Evolutionary conservation across 2,888 invertebrate species (phyloP), one percentile per base, ranked within the genome.

Genomic region (Eupeodes latifasciatus): DNA sequence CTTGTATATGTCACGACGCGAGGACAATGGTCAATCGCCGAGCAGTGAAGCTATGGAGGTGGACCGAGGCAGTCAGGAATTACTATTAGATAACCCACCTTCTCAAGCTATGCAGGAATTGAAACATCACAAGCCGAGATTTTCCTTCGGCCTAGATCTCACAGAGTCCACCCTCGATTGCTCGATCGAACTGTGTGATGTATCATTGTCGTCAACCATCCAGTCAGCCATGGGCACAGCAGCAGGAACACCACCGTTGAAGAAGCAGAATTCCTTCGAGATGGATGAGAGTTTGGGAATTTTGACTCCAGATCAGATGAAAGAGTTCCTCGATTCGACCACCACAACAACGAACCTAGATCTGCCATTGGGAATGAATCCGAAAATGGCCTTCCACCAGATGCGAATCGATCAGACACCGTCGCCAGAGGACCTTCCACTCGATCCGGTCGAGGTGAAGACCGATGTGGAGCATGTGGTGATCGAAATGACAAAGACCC

Each of bases 261-360:
- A 92, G 91, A 97, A 97, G 92, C 96, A 97, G 92, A 96, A 97
- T 92, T 98, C 97, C 2, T 95, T 97, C 90, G 97, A 96, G 90
- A 94, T 95, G 91, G 96, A 97, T 91, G 97, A 98, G 92, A 97
- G 97, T 91, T 94, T 98, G 90, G 98, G 98, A 6, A 98, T 98
- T 91, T 94, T 98, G 88, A 97, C 98, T 11, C 97, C 98, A 0
- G 97, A 97, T 94, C 97, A 98, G 93, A 97, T 98, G 97, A 96
- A 97, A 90, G 96, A 96, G 90, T 95, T 96, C 90, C 93, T 96
- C 90, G 95, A 95, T 81, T 95, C 95, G 49, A 94, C 95, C 81
- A 94, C 94, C 87, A 95, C 95, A 89, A 94, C 95, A 85, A 95
- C 95, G 90, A 95, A 96, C 91, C 94, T 95, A 79, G 94, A 94